These are phyloP conservation scores for Drosophila testacea DNA, from an alignment of 2,888 invertebrate genomes.

Conservation along the genomic window DNA sequence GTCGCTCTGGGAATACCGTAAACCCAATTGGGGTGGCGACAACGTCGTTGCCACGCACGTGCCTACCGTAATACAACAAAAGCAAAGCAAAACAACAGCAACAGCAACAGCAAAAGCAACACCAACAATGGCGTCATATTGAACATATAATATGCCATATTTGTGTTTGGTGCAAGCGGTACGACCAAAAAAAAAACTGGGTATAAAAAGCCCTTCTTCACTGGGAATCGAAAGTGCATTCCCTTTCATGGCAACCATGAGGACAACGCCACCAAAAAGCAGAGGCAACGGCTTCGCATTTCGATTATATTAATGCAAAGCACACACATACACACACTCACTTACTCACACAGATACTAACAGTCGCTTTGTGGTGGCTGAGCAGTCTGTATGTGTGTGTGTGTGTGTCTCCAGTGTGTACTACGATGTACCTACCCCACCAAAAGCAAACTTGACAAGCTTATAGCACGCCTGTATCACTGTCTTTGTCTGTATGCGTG, in stretches of 20 bases:
- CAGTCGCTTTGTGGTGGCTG: slow-evolving; percentile 59
- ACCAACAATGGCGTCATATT: slow-evolving; percentile 75
- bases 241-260: slow-evolving; percentile 75
- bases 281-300: slow-evolving; percentile 64
- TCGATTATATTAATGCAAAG: slow-evolving; percentile 81
- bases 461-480: slow-evolving; percentile 46
- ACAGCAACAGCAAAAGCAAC: slow-evolving; percentile 70
- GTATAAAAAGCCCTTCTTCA: slow-evolving; percentile 60
- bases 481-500: slow-evolving; percentile 16
- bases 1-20: slow-evolving; percentile 73
- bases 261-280: slow-evolving; percentile 36
- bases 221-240: slow-evolving; percentile 80
- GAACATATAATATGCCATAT: slow-evolving; percentile 79
- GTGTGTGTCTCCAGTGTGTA: slow-evolving; percentile 36
- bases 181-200: slow-evolving; percentile 3
- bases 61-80: slow-evolving; percentile 79
- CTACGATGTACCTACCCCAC: slow-evolving; percentile 83
- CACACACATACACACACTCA: slow-evolving; percentile 48
- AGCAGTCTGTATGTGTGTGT: slow-evolving; percentile 35
- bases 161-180: slow-evolving; percentile 55
- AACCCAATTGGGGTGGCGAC: slow-evolving; percentile 75
- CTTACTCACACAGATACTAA: slow-evolving; percentile 21
- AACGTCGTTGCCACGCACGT: slow-evolving; percentile 77
- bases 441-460: slow-evolving; percentile 82
- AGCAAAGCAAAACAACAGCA: slow-evolving; percentile 23